Percentiles rank a stretch among this genome's conserved stretches.
These are phyloP conservation scores for Mixornis gularis DNA, from an alignment of 2,113 vertebrate species.

Conservation along the genomic window DNA sequence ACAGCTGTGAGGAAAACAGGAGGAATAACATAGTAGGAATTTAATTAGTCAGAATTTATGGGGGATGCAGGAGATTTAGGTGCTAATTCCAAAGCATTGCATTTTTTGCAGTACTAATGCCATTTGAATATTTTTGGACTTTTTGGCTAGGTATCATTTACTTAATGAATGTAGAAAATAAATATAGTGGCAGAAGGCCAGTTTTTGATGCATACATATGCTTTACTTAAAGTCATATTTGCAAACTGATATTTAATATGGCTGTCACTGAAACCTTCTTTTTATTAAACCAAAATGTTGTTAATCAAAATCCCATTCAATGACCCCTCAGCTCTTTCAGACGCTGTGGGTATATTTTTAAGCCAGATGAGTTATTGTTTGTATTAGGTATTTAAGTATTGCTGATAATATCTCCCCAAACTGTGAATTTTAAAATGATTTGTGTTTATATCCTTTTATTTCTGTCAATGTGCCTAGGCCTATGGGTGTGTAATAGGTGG, in stretches of 20 bases:
- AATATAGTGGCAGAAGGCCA: background rate
- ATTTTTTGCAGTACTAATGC: slow-evolving; percentile 19
- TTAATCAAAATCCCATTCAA: background rate
- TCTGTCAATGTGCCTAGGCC: background rate
- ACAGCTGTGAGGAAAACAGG: slow-evolving; percentile 32
- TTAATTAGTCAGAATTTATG: slow-evolving; percentile 37
- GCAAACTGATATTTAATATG: background rate
- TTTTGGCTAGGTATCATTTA: background rate
- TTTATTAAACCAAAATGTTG: background rate
- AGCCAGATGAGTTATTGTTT: background rate
- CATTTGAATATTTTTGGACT: background rate
- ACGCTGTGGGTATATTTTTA: background rate
- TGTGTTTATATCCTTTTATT: background rate
- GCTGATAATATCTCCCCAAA: background rate
- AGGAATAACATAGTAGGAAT: slow-evolving; percentile 28
- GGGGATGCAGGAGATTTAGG: slow-evolving; percentile 15
- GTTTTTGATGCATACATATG: background rate
- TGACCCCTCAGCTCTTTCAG: background rate
- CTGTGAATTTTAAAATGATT: background rate
- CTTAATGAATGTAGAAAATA: background rate
- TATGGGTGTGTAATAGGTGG: background rate
- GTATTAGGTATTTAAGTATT: background rate
- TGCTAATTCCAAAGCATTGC: slow-evolving; percentile 14
- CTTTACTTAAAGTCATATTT: background rate
- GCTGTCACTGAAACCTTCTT: background rate